Conservation (phyloP, 2,888 invertebrate species). For the Nebria salina region DNA sequence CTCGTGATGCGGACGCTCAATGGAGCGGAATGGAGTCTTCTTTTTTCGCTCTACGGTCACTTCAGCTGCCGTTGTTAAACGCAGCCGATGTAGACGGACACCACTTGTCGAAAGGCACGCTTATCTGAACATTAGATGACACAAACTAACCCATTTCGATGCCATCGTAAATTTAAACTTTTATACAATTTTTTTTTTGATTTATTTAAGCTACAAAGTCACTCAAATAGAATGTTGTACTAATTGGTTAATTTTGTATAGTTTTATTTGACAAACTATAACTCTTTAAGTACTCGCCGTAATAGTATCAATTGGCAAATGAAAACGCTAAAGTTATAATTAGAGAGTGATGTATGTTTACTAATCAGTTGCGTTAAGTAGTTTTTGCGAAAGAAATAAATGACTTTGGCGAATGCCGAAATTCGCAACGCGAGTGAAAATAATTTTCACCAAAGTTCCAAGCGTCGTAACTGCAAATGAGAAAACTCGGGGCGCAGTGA, state of each 20-base stretch:
- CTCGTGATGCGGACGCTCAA: not conserved
- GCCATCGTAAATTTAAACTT: too few relatives aligned
- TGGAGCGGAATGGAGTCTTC: not conserved
- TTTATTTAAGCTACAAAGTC: too few relatives aligned
- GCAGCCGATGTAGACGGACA: not conserved
- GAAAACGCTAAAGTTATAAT: too few relatives aligned
- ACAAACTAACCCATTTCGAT: too few relatives aligned
- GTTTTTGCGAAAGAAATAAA: not conserved
- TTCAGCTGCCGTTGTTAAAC: constrained; percentile 1
- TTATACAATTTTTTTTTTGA: too few relatives aligned
- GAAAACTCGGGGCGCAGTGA: constrained; percentile 29
- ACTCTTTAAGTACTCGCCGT: too few relatives aligned
- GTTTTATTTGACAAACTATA: not conserved
- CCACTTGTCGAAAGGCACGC: not conserved
- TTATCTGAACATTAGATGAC: too few relatives aligned
- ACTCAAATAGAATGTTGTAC: too few relatives aligned
- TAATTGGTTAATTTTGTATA: too few relatives aligned
- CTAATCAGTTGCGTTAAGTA: not conserved
- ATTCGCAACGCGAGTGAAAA: constrained; percentile 6
- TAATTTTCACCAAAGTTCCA: constrained; percentile 36
- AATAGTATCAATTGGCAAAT: not conserved
- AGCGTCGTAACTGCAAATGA: constrained; percentile 42
- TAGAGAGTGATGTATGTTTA: not conserved
- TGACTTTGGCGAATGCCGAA: not conserved
- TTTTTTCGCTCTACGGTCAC: not conserved